Evolutionary conservation across 64 coral and sea anemone genomes (phyloP).

Genomic region (Anthopleura sola): DNA sequence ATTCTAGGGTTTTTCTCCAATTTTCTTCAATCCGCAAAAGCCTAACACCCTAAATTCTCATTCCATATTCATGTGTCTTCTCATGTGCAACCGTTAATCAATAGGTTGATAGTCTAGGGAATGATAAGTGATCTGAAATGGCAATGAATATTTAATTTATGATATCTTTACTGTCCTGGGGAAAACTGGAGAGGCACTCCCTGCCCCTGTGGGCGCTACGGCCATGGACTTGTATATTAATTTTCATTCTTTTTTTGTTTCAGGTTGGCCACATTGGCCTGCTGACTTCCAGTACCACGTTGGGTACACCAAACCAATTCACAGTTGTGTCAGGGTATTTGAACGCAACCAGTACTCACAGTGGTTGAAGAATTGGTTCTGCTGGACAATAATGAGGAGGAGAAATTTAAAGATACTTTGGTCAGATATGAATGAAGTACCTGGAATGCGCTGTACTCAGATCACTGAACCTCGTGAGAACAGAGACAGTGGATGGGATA

Average conservation of each 20-base stretch:
- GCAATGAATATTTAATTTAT: too few species aligned
- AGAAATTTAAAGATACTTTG: conserved; percentile 38
- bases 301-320: not conserved
- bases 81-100: too few species aligned
- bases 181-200: too few species aligned
- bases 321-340: conserved; percentile 28
- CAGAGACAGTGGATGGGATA: conserved; percentile 27
- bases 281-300: conserved; percentile 23
- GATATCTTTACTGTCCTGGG: too few species aligned
- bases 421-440: conserved; percentile 28
- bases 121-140: too few species aligned
- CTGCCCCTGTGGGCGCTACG: too few species aligned
- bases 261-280: conserved; percentile 49
- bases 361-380: conserved; percentile 12
- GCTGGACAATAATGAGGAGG: not conserved
- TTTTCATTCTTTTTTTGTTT: not conserved
- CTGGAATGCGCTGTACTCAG: conserved; percentile 45
- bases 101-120: too few species aligned
- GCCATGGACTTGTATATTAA: too few species aligned
- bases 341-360: conserved; percentile 21
- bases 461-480: conserved; percentile 32
- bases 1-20: too few species aligned
- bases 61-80: too few species aligned
- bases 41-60: too few species aligned
- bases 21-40: too few species aligned